Percentiles rank a stretch among this genome's conserved stretches.
Conservation (phyloP, 2,888 invertebrate species). For the Apamea sordens region DNA sequence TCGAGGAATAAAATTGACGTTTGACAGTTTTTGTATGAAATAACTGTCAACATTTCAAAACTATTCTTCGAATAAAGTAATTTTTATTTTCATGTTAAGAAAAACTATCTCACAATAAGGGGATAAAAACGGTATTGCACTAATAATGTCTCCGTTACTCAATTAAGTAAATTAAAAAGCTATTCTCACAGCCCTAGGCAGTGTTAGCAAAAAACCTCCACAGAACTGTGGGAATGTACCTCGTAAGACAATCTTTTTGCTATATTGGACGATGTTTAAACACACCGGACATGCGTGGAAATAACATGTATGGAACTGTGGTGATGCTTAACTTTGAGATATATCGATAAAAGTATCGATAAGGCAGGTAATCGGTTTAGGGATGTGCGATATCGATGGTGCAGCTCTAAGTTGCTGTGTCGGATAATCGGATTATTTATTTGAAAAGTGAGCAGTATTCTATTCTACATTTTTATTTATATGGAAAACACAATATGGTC, state of each 20-base stretch:
- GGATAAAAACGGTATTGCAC: neutral
- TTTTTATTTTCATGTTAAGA: neutral
- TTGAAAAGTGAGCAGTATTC: neutral
- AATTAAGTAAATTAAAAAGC: constrained; percentile 67
- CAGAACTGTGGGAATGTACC: constrained; percentile 84
- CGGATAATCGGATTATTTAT: neutral
- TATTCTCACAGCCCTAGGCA: constrained; percentile 73
- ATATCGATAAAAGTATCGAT: constrained; percentile 67
- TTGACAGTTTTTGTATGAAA: too few species aligned
- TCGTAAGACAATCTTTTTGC: constrained; percentile 85
- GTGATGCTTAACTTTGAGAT: constrained; percentile 66
- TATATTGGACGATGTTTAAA: constrained; percentile 68
- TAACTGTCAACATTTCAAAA: too few species aligned
- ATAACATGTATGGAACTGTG: constrained; percentile 70
- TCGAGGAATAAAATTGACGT: too few species aligned
- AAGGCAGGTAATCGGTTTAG: constrained; percentile 1
- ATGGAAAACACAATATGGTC: too few species aligned
- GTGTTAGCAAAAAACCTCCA: constrained; percentile 76
- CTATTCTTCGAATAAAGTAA: too few species aligned
- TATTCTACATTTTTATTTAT: neutral
- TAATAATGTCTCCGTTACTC: constrained; percentile 44
- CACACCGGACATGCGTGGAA: constrained; percentile 67
- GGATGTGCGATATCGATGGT: constrained; percentile 19
- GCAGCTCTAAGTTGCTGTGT: neutral
- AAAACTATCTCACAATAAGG: neutral